Evolutionary conservation across 1,140 invertebrate species (phyloP), one percentile per base, ranked within the genome.

Genomic region (Diorhabda elongata): DNA sequence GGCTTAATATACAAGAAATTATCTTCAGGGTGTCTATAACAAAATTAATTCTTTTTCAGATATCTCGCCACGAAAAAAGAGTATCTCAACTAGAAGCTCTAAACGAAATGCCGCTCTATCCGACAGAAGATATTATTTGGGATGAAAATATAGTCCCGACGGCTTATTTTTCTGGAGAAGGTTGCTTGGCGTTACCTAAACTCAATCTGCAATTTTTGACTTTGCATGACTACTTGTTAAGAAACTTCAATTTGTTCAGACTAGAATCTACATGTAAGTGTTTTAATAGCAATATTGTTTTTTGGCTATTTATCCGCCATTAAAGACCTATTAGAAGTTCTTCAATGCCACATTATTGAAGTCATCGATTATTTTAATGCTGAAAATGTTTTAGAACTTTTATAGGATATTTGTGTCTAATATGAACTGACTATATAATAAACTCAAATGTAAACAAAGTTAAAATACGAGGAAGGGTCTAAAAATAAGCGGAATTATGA

Each of bases 181-280:
- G 91, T 44, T 96, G 94, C 77, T 83, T 99, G 5, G 97, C 98
- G 0, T 83, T 99, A 69, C 97, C 98, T 1, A 99, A 99, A 82
- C 83, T 99, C 1, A 99, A 99, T 84, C 84, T 99, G 4, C 98
- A 99, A 83, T 99, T 99, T 83, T 84, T 99, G 3, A 99, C 98
- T 0, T 82, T 99, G 4, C 97, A 99, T 83, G 98, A 99, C 84
- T 99, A 99, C 83, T 83, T 99, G 42, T 82, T 99, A 64, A 87
- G 97, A 67, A 99, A 99, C 82, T 99, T 99, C 76, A 96, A 98
- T 82, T 84, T 99, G 1, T 99, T 99, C 80, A 87, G 98, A 45
- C 82, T 99, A 62, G 98, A 99, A 82, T 98, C 97, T 26, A 99
- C 98, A 67, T 99, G 93, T 96, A 84, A 85, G 91, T 88, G 2